A percentile compares a stretch with the other conserved stretches of the same genome.
Evolutionary conservation across 2,113 vertebrate genomes (phyloP).

Genomic region (Willisornis vidua): DNA sequence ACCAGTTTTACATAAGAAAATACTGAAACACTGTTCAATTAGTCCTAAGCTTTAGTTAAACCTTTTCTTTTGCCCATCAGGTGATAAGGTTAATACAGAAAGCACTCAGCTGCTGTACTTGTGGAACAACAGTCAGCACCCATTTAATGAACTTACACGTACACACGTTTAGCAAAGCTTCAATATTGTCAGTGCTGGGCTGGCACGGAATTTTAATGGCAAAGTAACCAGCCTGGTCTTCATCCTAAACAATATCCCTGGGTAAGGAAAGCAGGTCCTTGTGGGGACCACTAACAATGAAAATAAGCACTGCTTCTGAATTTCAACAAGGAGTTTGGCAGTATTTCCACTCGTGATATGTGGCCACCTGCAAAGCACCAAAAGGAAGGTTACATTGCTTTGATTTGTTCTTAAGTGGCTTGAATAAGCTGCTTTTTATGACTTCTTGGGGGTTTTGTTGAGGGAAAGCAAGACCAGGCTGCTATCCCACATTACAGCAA

Average conservation of each 20-base stretch:
- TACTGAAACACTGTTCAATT: constrained; percentile 77
- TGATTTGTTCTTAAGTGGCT: constrained; percentile 62
- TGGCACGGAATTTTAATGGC: constrained; percentile 56
- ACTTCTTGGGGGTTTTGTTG: background rate
- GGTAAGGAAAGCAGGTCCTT: constrained; percentile 32
- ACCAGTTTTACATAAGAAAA: constrained; percentile 82
- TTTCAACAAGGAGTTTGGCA: constrained; percentile 59
- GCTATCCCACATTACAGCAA: background rate
- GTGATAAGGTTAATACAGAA: constrained; percentile 77
- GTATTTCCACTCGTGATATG: constrained; percentile 11
- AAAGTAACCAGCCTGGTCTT: background rate
- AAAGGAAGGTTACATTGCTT: constrained; percentile 61
- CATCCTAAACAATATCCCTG: constrained; percentile 15
- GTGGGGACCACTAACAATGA: background rate
- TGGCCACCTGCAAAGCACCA: constrained; percentile 34
- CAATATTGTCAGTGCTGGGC: background rate
- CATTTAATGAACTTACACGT: constrained; percentile 47
- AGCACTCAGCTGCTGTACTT: constrained; percentile 67
- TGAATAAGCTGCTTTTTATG: constrained; percentile 64
- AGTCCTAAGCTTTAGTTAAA: constrained; percentile 74
- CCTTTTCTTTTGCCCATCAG: constrained; percentile 72
- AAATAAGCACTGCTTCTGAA: background rate
- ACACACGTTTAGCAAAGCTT: constrained; percentile 61
- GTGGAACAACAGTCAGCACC: constrained; percentile 45
- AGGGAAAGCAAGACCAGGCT: background rate